Evolutionary conservation across 2,888 invertebrate species (phyloP).

Genomic region (Acanthosepion lycidas): DNA sequence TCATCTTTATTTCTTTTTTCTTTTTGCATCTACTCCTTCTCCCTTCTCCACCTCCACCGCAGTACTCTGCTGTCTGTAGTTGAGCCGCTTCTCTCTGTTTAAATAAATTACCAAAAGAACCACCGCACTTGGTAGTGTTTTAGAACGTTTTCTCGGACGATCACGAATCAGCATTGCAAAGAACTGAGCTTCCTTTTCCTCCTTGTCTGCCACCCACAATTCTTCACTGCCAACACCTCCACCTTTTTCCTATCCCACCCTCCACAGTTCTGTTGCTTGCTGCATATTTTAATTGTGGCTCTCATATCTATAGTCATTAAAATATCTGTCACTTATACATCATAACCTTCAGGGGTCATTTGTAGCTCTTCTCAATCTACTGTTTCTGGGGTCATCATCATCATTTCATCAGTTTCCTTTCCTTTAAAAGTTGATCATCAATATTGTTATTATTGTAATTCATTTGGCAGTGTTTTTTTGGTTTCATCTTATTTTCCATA

Average conservation of each 20-base stretch:
- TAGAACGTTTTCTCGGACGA: not conserved
- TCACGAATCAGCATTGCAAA: not conserved
- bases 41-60: not conserved
- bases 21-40: not conserved
- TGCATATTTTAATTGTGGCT: not conserved
- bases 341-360: constrained; percentile 14
- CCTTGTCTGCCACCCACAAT: not conserved
- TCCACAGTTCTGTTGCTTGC: constrained; percentile 4
- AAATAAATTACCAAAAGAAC: constrained; percentile 33
- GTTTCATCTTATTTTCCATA: not conserved
- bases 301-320: constrained; percentile 22
- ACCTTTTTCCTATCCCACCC: not conserved
- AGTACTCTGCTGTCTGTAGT: not conserved
- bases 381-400: not conserved
- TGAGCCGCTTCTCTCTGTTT: constrained; percentile 21
- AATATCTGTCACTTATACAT: constrained; percentile 33
- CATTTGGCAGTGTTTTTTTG: not conserved
- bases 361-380: not conserved
- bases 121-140: constrained; percentile 22
- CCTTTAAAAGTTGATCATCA: not conserved
- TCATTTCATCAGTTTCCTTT: not conserved
- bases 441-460: not conserved
- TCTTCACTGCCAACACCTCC: not conserved
- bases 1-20: too few relatives aligned
- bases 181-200: constrained; percentile 6